These are phyloP conservation scores for Colinus virginianus DNA, from an alignment of 2,113 vertebrate species.

Conservation along the genomic window DNA sequence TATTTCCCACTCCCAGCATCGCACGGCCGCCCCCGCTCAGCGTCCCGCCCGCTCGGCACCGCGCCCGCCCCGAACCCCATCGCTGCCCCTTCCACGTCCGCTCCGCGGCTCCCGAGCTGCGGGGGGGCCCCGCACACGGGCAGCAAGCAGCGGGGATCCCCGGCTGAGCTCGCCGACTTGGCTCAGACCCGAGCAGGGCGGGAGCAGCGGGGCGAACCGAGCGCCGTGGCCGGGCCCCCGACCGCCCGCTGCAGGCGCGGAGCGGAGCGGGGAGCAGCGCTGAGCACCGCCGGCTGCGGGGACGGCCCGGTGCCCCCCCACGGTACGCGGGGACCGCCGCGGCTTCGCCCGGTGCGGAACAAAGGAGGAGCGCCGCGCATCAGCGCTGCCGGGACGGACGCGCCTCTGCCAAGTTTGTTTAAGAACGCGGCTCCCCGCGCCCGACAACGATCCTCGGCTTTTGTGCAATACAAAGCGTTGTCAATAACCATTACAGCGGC, in stretches of 20 bases:
- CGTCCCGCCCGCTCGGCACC: not conserved
- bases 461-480: not conserved
- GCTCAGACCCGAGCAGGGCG: too few species aligned
- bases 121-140: too few species aligned
- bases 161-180: not conserved
- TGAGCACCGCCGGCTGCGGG: too few species aligned
- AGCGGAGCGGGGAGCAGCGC: too few species aligned
- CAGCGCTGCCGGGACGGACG: not conserved
- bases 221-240: too few species aligned
- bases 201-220: too few species aligned
- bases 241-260: too few species aligned
- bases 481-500: conserved; percentile 15
- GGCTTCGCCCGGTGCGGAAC: not conserved
- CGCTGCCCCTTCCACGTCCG: not conserved
- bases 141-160: not conserved
- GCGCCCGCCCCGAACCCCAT: not conserved
- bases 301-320: too few species aligned
- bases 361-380: conserved; percentile 1
- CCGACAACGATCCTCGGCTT: not conserved
- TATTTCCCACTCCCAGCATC: conserved; percentile 8
- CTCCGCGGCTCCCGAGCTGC: too few species aligned
- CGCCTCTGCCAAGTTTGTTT: conserved; percentile 24
- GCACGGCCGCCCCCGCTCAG: not conserved
- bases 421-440: not conserved
- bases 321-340: not conserved